Percentiles rank a stretch among this genome's conserved stretches.
These are phyloP conservation scores for Hydroisotoma schaefferi DNA, from an alignment of 2,888 invertebrate species.

Conservation along the genomic window DNA sequence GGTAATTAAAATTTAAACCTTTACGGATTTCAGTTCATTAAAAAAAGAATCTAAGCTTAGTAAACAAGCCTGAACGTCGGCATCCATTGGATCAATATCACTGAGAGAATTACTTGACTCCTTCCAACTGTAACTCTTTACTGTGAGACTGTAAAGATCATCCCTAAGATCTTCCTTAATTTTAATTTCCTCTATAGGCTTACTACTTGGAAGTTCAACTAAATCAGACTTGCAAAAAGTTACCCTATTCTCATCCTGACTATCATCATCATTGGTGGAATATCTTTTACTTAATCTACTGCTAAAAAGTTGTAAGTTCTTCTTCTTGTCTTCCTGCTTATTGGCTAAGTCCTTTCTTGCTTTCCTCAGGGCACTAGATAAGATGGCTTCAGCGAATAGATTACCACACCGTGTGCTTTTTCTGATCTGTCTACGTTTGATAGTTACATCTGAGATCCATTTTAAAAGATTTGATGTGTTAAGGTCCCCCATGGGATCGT, in stretches of 20 bases:
- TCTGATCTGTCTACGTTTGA: slow-evolving; percentile 46
- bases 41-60: slow-evolving; percentile 46
- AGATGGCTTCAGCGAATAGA: slow-evolving; percentile 42
- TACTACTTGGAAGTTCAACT: neutral
- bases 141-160: neutral
- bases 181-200: neutral
- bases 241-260: neutral
- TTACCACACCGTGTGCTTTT: slow-evolving; percentile 40
- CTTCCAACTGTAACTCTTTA: neutral
- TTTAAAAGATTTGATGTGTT: slow-evolving; percentile 36
- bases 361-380: slow-evolving; percentile 40
- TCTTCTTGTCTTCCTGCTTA: slow-evolving; percentile 44
- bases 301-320: slow-evolving; percentile 39
- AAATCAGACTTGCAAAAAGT: too few species aligned
- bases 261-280: slow-evolving; percentile 2
- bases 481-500: slow-evolving; percentile 18
- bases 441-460: slow-evolving; percentile 43
- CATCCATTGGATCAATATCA: slow-evolving; percentile 19
- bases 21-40: slow-evolving; percentile 43
- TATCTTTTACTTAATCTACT: slow-evolving; percentile 28
- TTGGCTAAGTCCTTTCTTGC: slow-evolving; percentile 38
- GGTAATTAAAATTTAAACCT: too few species aligned
- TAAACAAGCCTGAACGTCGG: slow-evolving; percentile 40
- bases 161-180: too few species aligned
- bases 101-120: neutral